A percentile compares a stretch with the other conserved stretches of the same genome.
Conservation (phyloP, 2,888 invertebrate genomes). For the Strigamia transsilvanica region DNA sequence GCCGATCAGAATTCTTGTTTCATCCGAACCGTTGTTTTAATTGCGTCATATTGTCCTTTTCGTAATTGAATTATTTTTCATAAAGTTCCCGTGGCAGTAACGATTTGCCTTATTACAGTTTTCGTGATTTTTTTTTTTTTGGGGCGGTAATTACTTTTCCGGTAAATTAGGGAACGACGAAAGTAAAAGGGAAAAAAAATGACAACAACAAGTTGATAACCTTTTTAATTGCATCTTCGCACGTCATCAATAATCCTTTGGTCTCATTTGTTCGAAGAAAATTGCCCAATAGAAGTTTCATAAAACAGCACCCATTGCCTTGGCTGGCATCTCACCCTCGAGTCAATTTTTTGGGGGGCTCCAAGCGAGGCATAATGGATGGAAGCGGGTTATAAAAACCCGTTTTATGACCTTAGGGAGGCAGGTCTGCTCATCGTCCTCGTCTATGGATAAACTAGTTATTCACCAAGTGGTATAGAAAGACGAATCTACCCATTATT, state of each 20-base stretch:
- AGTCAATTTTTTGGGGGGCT: constrained; percentile 49
- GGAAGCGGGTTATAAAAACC: constrained; percentile 47
- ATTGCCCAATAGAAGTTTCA: constrained; percentile 39
- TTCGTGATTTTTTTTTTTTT: not conserved
- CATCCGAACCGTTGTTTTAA: not conserved
- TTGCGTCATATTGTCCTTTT: not conserved
- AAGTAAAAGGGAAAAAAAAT: not conserved
- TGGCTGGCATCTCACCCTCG: constrained; percentile 23
- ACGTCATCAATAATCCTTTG: constrained; percentile 47
- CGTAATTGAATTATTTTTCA: constrained; percentile 33
- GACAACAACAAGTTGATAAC: constrained; percentile 24
- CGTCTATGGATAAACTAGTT: constrained; percentile 49
- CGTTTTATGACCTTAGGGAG: constrained; percentile 40
- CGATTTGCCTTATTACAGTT: not conserved
- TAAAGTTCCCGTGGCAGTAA: not conserved
- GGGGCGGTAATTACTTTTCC: not conserved
- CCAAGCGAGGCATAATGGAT: constrained; percentile 46
- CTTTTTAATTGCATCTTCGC: constrained; percentile 31
- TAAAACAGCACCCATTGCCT: constrained; percentile 42
- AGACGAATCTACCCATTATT: constrained; percentile 46
- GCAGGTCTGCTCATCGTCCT: constrained; percentile 41
- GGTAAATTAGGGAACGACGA: not conserved
- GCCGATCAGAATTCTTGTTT: not conserved
- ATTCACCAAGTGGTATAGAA: constrained; percentile 48
- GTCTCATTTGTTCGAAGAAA: constrained; percentile 34